Base-by-base conservation (phyloP, 2,113 vertebrate species). In the Sapayoa aenigma region DNA sequence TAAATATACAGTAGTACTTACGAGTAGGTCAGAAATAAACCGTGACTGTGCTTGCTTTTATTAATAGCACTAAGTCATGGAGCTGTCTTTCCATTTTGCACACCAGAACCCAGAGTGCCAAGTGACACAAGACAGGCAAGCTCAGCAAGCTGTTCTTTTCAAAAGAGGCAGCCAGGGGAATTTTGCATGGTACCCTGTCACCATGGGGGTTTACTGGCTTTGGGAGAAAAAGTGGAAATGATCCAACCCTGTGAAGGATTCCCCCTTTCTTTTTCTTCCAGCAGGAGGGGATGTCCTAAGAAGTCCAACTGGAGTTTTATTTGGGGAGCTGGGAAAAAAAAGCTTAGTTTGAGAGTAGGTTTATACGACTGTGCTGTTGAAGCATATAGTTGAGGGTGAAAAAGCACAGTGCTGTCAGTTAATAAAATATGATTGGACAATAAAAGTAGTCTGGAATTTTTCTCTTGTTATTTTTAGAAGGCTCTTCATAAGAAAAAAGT, bases 1-100 rank as follows among this genome's bases (percentile, higher is more conserved):
- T 65, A 85, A 85, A 74, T 87, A 55, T 1, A 9, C 1, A 1
- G 13, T n/a, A 30, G 33, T 73, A 23, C n/a, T 80, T 42, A n/a
- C 39, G 66, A 79, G 44, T 25, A 24, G 62, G 53, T 79, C 67
- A 35, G 60, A 84, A 81, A 76, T 66, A 65, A 28, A n/a, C n/a
- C 0, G 9, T 19, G 37, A 55, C 65, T 8, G 4, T 63, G 30
- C n/a, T 84, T 85, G 55, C 66, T 95, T 86, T 95, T 92, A 95
- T 92, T 95, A 94, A 78, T 95, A 95, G 87, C 74, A 42, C 37
- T 78, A 46, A 85, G 60, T 67, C 56, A 14, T 14, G 39, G 39
- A 83, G n/a, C 47, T 86, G 59, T 24, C 41, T 58, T 85, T 93
- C 58, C 39, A 37, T 91, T 87, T 89, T 91, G 63, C 76, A 35